Percentiles rank a stretch among this genome's conserved stretches.
Evolutionary conservation across 2,113 vertebrate genomes (phyloP).

Genomic region (Clarias macrocephalus): DNA sequence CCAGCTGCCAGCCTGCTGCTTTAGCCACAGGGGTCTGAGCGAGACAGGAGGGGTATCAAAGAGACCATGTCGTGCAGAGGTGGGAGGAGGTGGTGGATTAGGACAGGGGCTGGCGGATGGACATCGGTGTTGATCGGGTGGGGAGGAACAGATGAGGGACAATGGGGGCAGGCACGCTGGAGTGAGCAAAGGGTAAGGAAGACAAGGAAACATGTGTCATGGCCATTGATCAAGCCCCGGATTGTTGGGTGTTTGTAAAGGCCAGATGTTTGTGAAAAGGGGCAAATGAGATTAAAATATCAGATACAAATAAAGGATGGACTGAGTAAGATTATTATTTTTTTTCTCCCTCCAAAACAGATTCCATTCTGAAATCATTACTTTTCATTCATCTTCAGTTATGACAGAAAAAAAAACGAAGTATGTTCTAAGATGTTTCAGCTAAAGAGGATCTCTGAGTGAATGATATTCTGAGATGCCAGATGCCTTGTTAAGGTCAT

Average conservation of each 20-base stretch:
- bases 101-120: slow-evolving; percentile 41
- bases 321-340: background rate
- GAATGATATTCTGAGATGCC: background rate
- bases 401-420: background rate
- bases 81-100: slow-evolving; percentile 48
- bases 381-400: background rate
- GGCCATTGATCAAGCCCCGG: slow-evolving; percentile 30
- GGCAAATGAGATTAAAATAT: slow-evolving; percentile 52
- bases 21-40: slow-evolving; percentile 47
- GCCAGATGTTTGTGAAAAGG: slow-evolving; percentile 49
- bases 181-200: slow-evolving; percentile 51
- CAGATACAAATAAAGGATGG: slow-evolving; percentile 14
- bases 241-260: slow-evolving; percentile 39
- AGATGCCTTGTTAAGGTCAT: slow-evolving; percentile 10
- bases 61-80: slow-evolving; percentile 36
- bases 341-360: background rate
- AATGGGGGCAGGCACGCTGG: slow-evolving; percentile 45
- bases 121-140: slow-evolving; percentile 43
- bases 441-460: background rate
- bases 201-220: slow-evolving; percentile 55
- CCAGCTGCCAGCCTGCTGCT: slow-evolving; percentile 57
- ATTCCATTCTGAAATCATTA: slow-evolving; percentile 21
- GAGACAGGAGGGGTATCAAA: slow-evolving; percentile 53
- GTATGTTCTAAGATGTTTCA: background rate
- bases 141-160: slow-evolving; percentile 54